Base-by-base conservation (phyloP, 1,140 invertebrate species). In the Zaprionus davidi region DNA sequence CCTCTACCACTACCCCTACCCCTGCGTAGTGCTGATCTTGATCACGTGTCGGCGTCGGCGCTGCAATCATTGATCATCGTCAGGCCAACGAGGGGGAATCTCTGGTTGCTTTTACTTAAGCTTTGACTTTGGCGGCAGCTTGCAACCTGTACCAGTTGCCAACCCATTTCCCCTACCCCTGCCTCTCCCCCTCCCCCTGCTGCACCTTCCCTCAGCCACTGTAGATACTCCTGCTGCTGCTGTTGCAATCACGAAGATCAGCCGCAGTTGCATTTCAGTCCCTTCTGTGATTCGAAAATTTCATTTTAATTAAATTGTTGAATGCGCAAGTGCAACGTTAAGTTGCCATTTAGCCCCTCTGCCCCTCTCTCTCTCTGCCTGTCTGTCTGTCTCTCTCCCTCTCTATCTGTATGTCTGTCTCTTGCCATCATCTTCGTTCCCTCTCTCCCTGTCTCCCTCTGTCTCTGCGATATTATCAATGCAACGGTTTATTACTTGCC, bases 271-370 rank as follows among this genome's bases (percentile, higher is more conserved):
- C 73, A 71, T 57, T 53, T 66, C 6, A 22, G 65, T 58, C 38
- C 49, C 65, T 58, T 58, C 46, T 87, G 79, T 87, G 84, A 90
- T 85, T 85, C 85, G 79, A 70, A 90, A 90, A 90, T 90, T 88
- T 90, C 70, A 90, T 90, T 90, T 90, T 90, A 90, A 90, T 90
- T 90, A 90, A 90, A 90, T 90, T 90, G 85, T 90, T 90, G 81
- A 75, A 71, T 88, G 85, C 81, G 44, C 78, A 77, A 65, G 70
- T 74, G 67, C 79, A 76, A 81, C 73, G 68, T 68, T 79, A 80
- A 78, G 78, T 71, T 70, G 67, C 76, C 84, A 81, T 65, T 83
- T 87, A 80, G 71, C 38, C 28, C 24, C 34, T 5, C 31, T 26
- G n/a, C 26, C 41, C 20, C 41, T 31, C 20, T 26, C 44, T 20